These are phyloP conservation scores for Chaunax sp. DNA, from an alignment of 2,797 vertebrate genomes.

Conservation along the genomic window DNA sequence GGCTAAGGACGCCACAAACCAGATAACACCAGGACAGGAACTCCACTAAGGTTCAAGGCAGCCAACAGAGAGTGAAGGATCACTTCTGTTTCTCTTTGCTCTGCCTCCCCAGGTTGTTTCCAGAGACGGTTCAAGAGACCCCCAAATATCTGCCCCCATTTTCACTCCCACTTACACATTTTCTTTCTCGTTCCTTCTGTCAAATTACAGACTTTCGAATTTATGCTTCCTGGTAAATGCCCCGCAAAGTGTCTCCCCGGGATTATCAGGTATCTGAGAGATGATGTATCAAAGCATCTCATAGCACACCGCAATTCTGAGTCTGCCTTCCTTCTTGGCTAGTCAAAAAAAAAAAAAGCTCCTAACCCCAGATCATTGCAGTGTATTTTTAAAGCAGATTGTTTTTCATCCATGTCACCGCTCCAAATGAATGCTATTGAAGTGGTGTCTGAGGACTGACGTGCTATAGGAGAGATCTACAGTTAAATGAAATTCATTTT, in stretches of 20 bases:
- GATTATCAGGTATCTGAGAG: conserved; percentile 76
- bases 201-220: conserved; percentile 75
- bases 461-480: conserved; percentile 58
- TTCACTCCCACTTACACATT: conserved; percentile 27
- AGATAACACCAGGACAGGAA: conserved; percentile 41
- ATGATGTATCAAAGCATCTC: conserved; percentile 78
- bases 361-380: conserved; percentile 40
- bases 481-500: conserved; percentile 72
- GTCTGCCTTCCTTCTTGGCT: conserved; percentile 19
- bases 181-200: conserved; percentile 65
- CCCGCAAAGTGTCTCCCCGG: conserved; percentile 68
- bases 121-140: conserved; percentile 49
- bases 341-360: conserved; percentile 18
- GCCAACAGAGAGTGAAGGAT: conserved; percentile 10
- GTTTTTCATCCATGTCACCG: conserved; percentile 66
- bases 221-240: conserved; percentile 69
- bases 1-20: conserved; percentile 24
- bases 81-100: conserved; percentile 33
- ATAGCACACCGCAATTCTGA: conserved; percentile 42
- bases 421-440: conserved; percentile 64
- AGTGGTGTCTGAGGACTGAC: conserved; percentile 58
- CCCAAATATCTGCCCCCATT: conserved; percentile 51
- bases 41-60: conserved; percentile 10
- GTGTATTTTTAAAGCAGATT: conserved; percentile 77
- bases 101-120: conserved; percentile 29